phyloP scores from a whole-genome alignment of 2,113 vertebrate genomes.

The Aphyosemion australe region DNA sequence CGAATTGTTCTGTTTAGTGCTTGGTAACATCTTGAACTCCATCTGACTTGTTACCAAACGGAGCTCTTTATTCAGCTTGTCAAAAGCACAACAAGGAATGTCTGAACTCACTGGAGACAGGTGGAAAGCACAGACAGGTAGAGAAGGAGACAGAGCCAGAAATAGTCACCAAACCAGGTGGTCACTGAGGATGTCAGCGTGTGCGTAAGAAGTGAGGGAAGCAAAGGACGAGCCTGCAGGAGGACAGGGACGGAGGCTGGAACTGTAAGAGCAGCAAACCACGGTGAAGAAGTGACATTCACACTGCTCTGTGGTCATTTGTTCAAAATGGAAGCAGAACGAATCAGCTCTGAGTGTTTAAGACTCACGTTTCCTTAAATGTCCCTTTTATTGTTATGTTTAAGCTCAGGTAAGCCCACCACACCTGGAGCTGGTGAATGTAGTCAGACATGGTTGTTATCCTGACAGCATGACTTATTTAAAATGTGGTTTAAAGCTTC shows the following conservation, averaged over 20 bases:
- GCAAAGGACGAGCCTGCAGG: slow-evolving; percentile 8
- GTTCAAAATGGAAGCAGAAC: slow-evolving; percentile 43
- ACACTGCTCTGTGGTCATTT: slow-evolving; percentile 46
- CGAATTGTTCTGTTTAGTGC: slow-evolving; percentile 26
- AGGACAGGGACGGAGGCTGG: slow-evolving; percentile 2
- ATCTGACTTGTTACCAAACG: slow-evolving; percentile 12
- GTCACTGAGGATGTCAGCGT: slow-evolving; percentile 32
- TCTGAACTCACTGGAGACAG: background rate
- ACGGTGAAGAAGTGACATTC: slow-evolving; percentile 54
- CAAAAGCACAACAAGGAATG: slow-evolving; percentile 10
- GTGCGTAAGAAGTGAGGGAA: slow-evolving; percentile 32
- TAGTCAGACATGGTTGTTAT: slow-evolving; percentile 12
- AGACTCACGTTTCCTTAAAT: background rate
- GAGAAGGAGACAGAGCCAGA: slow-evolving; percentile 17
- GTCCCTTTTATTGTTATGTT: no score
- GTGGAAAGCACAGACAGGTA: slow-evolving; percentile 4
- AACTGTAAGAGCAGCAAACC: slow-evolving; percentile 48
- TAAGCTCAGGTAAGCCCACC: background rate
- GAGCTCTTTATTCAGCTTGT: background rate
- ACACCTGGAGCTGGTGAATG: background rate
- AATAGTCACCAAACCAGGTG: slow-evolving; percentile 40
- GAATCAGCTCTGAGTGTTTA: slow-evolving; percentile 28
- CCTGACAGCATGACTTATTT: no score
- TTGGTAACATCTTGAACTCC: background rate
- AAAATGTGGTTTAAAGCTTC: no score